Evolutionary conservation across 1,140 invertebrate species (phyloP).

Genomic region (Caligus rogercresseyi): DNA sequence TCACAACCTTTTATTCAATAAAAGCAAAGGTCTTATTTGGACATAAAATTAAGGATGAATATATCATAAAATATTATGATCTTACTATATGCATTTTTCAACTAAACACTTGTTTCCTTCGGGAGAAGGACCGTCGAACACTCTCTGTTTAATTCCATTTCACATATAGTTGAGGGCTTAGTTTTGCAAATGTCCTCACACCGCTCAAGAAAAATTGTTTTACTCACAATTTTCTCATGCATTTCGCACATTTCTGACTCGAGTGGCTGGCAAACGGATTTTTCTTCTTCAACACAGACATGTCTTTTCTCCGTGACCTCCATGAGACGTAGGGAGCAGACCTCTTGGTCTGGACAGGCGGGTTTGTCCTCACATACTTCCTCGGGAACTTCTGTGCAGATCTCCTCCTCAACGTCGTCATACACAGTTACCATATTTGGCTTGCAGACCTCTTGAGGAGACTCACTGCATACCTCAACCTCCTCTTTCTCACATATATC

Average conservation of each 20-base stretch:
- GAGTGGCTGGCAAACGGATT: neutral
- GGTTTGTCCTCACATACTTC: neutral
- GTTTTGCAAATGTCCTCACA: neutral
- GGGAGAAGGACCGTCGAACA: neutral
- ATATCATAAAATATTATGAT: too few relatives aligned
- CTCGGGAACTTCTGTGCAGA: neutral
- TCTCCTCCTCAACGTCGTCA: neutral
- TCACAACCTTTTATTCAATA: too few relatives aligned
- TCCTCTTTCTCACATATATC: neutral
- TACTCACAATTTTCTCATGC: neutral
- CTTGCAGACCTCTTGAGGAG: neutral
- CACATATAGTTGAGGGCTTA: neutral
- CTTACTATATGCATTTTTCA: neutral
- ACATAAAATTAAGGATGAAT: too few relatives aligned
- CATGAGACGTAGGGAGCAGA: neutral
- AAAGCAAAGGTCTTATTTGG: too few relatives aligned
- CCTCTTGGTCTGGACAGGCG: neutral
- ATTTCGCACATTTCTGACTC: neutral
- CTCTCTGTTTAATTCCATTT: neutral
- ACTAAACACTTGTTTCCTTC: neutral
- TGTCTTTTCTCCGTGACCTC: neutral
- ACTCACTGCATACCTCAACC: neutral
- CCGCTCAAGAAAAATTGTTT: neutral
- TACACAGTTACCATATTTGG: neutral
- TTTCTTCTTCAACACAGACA: neutral